Evolutionary conservation across 2,888 invertebrate species (phyloP), one percentile per base, ranked within the genome.

Genomic region (Chrysolina oricalcia): DNA sequence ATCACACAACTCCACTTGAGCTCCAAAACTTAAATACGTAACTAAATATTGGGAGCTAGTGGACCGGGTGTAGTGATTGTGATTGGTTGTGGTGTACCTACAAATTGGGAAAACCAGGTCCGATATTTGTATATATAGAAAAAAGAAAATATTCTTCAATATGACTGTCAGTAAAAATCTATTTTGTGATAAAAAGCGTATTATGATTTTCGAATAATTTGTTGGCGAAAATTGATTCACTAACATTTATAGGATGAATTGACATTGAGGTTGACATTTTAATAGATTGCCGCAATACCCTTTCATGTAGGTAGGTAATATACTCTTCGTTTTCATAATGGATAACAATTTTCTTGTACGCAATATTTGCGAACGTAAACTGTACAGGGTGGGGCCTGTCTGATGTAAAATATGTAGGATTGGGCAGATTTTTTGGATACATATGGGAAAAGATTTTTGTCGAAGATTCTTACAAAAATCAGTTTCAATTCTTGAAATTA

Each of bases 271-370:
- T 53, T 53, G 53, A 53, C 53, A 53, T 21, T 48, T 53, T 19
- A 53, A 53, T 53, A 13, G 13, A 13, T 53, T 53, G 53, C 23
- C 21, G 21, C 17, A n/a, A 17, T 35, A 10, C 35, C 35, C 59
- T 59, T 59, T 59, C 59, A 35, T 59, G 35, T 35, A 27, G 27
- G 35, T 59, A n/a, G 35, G n/a, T 35, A 59, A 59, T 59, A 59
- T 59, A 35, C 53, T 59, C 35, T n/a, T 59, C n/a, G 27, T 59
- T 59, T n/a, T 59, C 17, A n/a, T 59, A 59, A 59, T 59, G 59
- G 59, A 35, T 23, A 59, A 59, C 59, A 59, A 59, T 59, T 27
- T 15, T 27, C n/a, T 59, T 59, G 59, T 59, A 35, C 59, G 4
- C 27, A 27, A 19, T 50, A 15, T 17, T 50, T n/a, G 50, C 1